Evolutionary conservation across 2,888 invertebrate genomes (phyloP).

Genomic region (Calameuta pallipes): DNA sequence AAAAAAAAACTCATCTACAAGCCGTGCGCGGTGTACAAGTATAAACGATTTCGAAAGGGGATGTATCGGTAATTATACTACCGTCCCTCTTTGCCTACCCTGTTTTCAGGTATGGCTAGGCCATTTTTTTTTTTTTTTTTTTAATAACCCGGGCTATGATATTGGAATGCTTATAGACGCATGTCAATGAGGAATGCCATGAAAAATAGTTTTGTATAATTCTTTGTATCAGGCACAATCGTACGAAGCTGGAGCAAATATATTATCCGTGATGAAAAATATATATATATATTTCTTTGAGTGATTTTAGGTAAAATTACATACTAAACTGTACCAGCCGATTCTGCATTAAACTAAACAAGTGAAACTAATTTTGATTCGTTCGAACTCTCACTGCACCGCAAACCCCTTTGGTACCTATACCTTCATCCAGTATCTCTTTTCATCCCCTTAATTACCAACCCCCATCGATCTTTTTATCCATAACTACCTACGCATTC

Average conservation of each 20-base stretch:
- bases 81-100: not conserved
- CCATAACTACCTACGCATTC: not conserved
- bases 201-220: not conserved
- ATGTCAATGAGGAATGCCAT: not conserved
- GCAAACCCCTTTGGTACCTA: constrained; percentile 2
- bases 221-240: not conserved
- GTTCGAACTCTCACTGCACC: constrained; percentile 27
- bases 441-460: not conserved
- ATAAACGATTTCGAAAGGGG: constrained; percentile 11
- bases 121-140: not conserved
- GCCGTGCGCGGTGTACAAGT: constrained; percentile 11
- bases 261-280: not conserved
- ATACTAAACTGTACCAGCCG: not conserved
- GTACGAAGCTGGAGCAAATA: not conserved
- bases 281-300: not conserved
- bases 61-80: not conserved
- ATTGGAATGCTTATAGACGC: not conserved
- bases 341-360: constrained; percentile 17
- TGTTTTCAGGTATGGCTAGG: not conserved
- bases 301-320: not conserved
- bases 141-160: not conserved
- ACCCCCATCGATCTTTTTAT: not conserved
- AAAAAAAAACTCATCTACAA: constrained; percentile 26
- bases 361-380: constrained; percentile 48
- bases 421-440: not conserved